phyloP scores from a whole-genome alignment of 2,888 invertebrate genomes.

The Eristalis pertinax region DNA sequence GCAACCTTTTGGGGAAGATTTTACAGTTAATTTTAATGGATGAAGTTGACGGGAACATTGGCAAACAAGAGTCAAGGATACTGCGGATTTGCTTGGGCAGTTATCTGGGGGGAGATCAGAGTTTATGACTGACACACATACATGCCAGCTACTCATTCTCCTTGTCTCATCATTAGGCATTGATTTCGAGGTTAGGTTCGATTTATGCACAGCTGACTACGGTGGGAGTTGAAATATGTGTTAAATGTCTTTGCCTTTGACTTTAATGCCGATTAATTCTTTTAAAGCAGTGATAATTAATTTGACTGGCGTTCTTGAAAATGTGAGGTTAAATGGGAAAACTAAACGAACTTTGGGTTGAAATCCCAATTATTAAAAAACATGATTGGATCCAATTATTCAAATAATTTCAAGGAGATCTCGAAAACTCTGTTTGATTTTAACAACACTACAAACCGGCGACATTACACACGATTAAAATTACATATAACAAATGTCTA shows the following conservation, averaged over 20 bases:
- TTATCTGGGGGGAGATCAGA: neutral
- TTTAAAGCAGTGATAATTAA: neutral
- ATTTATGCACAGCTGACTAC: neutral
- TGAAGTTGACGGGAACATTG: neutral
- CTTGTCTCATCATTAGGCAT: neutral
- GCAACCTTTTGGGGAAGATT: neutral
- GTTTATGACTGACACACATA: neutral
- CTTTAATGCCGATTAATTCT: neutral
- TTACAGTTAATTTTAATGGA: conserved; percentile 9
- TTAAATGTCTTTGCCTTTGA: neutral
- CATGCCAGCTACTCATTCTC: neutral
- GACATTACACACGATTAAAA: too few relatives aligned
- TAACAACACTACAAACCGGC: too few relatives aligned
- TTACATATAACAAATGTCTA: too few relatives aligned
- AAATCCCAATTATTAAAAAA: too few relatives aligned
- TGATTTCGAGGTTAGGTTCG: neutral
- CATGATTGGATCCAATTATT: too few relatives aligned
- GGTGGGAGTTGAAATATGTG: neutral
- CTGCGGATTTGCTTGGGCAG: neutral
- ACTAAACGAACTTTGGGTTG: too few relatives aligned
- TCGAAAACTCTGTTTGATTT: too few relatives aligned
- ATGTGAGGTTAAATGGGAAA: too few relatives aligned
- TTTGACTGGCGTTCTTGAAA: neutral
- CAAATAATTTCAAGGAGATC: too few relatives aligned
- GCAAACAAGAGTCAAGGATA: neutral